phyloP scores from a whole-genome alignment of 2,113 vertebrate genomes.

The Camelus dromedarius region DNA sequence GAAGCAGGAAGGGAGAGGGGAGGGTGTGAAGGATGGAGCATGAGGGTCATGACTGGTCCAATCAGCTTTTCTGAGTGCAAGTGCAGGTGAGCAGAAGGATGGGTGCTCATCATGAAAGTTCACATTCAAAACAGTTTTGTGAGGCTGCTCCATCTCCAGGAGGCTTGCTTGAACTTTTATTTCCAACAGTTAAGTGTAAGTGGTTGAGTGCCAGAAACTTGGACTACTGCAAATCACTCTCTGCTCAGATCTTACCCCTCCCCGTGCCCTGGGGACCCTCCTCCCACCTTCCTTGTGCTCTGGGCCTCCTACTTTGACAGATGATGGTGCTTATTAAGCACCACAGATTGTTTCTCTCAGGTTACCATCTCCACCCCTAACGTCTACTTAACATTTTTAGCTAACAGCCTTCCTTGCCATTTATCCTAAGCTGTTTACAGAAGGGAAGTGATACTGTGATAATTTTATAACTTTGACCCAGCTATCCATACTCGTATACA shows the following conservation, averaged over 20 bases:
- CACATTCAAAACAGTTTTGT: background rate
- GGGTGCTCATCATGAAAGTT: background rate
- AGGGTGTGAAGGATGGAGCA: background rate
- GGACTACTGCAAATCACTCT: too few species aligned
- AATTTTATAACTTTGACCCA: background rate
- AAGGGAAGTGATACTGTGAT: background rate
- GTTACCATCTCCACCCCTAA: background rate
- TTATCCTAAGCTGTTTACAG: background rate
- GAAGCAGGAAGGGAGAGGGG: background rate
- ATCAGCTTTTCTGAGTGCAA: background rate
- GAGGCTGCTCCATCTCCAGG: background rate
- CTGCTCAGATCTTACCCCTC: background rate
- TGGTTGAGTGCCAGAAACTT: background rate
- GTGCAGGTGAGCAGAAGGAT: background rate
- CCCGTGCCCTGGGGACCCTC: background rate
- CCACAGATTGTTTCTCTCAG: background rate
- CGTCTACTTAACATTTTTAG: constrained; percentile 12
- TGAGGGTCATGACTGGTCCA: background rate
- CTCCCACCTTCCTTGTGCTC: background rate
- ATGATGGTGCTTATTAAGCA: background rate
- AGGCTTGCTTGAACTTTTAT: background rate
- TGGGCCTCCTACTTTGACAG: background rate
- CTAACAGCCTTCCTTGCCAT: background rate
- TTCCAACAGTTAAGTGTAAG: background rate
- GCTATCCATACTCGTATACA: background rate